Evolutionary conservation across 2,797 vertebrate species (phyloP).

Genomic region (Alfaro cultratus): DNA sequence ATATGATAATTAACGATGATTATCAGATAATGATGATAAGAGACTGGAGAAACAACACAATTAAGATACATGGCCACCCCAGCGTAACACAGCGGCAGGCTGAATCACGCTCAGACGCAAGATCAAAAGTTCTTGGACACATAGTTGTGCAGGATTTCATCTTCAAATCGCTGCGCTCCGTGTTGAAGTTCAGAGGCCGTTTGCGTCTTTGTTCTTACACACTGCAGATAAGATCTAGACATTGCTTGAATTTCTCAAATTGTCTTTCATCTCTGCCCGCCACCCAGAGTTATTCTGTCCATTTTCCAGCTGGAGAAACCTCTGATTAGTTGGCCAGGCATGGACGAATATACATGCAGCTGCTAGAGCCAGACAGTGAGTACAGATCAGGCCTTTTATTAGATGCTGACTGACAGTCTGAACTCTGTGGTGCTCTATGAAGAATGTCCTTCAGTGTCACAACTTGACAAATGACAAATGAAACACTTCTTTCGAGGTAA

Average conservation of each 20-base stretch:
- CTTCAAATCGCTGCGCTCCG: constrained; percentile 65
- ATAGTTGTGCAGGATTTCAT: constrained; percentile 66
- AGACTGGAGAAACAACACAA: constrained; percentile 17
- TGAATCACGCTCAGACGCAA: constrained; percentile 38
- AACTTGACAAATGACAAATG: constrained; percentile 62
- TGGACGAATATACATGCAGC: constrained; percentile 40
- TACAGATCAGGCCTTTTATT: constrained; percentile 67
- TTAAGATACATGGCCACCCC: constrained; percentile 46
- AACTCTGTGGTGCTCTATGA: constrained; percentile 66
- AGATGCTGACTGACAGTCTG: constrained; percentile 67
- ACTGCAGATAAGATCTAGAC: constrained; percentile 75
- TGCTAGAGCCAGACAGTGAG: constrained; percentile 65
- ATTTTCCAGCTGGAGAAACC: constrained; percentile 73
- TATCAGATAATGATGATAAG: constrained; percentile 39
- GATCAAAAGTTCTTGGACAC: constrained; percentile 61
- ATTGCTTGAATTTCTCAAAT: constrained; percentile 73
- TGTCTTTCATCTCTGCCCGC: constrained; percentile 69
- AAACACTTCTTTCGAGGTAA: constrained; percentile 52
- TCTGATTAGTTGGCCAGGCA: constrained; percentile 69
- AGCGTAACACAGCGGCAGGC: constrained; percentile 46
- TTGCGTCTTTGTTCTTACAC: constrained; percentile 70
- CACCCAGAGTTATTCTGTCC: constrained; percentile 60
- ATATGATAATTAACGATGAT: constrained; percentile 26
- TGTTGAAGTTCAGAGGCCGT: constrained; percentile 63
- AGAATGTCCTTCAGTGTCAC: constrained; percentile 77